Evolutionary conservation across 2,797 vertebrate genomes (phyloP), one percentile per base, ranked within the genome.

Genomic region (Rachycentron canadum): DNA sequence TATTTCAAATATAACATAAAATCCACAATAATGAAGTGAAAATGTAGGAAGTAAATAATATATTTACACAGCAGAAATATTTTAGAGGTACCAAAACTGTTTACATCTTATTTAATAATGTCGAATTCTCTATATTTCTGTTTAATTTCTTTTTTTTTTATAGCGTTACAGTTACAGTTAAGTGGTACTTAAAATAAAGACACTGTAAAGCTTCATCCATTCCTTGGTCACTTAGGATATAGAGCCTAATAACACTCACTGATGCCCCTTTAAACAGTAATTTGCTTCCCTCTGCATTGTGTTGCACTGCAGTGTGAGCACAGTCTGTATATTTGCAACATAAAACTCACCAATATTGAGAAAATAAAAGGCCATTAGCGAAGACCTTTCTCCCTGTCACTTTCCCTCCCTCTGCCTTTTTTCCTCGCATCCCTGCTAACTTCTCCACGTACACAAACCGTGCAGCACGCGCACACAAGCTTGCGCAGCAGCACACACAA

Each of bases 201-300:
- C 2, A 3, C 30, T 12, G 4, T 13, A 26, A 26, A 34, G 60
- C n/a, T 21, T 0, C n/a, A 10, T 40, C 14, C 1, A 25, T 19
- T 45, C 36, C 4, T 28, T 53, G 17, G 47, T 43, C 69, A 59
- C 45, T 9, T 34, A 12, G 5, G 49, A 23, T 16, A 36, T 32
- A 32, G 8, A 30, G 19, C 12, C 62, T 47, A 61, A 65, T 70
- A 13, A 26, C 5, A 43, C 23, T 40, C 52, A 32, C 5, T 28
- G 34, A 40, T 21, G 28, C 16, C 14, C 57, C 34, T 57, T 70
- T 62, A 71, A 69, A 34, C 40, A 67, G 57, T 16, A 17, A 66
- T 60, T 73, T 56, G 58, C 72, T 69, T 79, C 49, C 66, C 32
- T 79, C 53, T 57, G 40, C 57, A 16, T 14, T 40, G 61, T 58